Evolutionary conservation across 2,797 vertebrate species (phyloP).

Genomic region (Adelosebastes latens): DNA sequence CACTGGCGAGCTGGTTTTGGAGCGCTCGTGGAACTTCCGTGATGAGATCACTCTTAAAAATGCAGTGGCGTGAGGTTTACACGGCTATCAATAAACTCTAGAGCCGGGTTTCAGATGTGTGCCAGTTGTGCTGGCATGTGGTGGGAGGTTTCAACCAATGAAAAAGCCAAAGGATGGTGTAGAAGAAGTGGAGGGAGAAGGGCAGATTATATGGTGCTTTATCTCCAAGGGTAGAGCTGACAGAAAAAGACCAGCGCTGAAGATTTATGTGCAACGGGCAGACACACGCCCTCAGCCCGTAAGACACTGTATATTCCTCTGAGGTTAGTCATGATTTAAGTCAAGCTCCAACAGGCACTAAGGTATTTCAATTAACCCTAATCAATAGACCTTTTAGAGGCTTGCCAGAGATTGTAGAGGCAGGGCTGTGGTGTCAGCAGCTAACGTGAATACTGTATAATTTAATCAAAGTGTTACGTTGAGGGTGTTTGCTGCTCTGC

Average conservation of each 20-base stretch:
- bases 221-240: conserved; percentile 47
- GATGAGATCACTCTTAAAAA: conserved; percentile 62
- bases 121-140: conserved; percentile 33
- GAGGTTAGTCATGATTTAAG: conserved; percentile 41
- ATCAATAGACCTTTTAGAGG: conserved; percentile 39
- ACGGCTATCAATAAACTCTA: conserved; percentile 52
- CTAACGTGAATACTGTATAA: not conserved
- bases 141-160: conserved; percentile 1
- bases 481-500: not conserved
- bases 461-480: conserved; percentile 43
- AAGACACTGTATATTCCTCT: conserved; percentile 14
- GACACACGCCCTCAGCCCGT: conserved; percentile 39
- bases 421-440: conserved; percentile 43
- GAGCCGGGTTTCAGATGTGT: conserved; percentile 55
- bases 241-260: conserved; percentile 44
- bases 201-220: conserved; percentile 66
- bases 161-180: conserved; percentile 12
- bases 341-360: conserved; percentile 11
- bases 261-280: conserved; percentile 48
- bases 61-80: conserved; percentile 46
- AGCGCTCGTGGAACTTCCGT: conserved; percentile 46
- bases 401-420: conserved; percentile 19
- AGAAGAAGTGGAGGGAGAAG: conserved; percentile 34
- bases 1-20: conserved; percentile 22
- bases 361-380: conserved; percentile 46